Percentiles rank a stretch among this genome's conserved stretches.
Evolutionary conservation across 2,113 vertebrate species (phyloP).

Genomic region (Astatoreochromis straeleni): DNA sequence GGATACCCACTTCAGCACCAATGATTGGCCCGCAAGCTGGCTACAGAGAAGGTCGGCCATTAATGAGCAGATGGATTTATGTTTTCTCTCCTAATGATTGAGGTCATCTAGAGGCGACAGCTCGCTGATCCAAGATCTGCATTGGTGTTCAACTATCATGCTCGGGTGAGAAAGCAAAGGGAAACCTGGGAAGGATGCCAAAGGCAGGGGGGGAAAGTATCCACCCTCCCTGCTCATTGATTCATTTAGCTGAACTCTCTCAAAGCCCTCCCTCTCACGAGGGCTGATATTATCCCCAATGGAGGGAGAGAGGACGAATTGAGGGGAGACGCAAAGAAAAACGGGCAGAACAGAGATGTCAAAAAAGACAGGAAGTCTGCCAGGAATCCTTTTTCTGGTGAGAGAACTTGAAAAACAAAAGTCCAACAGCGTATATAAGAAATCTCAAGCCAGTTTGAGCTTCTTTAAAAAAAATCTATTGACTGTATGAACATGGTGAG

Average conservation of each 20-base stretch:
- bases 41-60: conserved; percentile 21
- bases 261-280: conserved; percentile 33
- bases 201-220: not conserved
- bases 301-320: conserved; percentile 30
- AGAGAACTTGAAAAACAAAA: not conserved
- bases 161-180: conserved; percentile 11
- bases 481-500: not conserved
- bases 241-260: conserved; percentile 36
- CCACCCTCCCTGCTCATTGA: conserved; percentile 28
- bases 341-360: conserved; percentile 24
- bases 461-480: not conserved
- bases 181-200: conserved; percentile 46
- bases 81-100: conserved; percentile 30
- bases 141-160: not conserved
- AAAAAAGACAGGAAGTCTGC: not conserved
- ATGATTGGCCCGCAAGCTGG: conserved; percentile 21
- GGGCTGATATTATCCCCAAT: conserved; percentile 34
- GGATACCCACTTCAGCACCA: conserved; percentile 12
- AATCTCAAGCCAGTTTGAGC: not conserved
- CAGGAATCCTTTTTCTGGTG: not conserved
- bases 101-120: conserved; percentile 32
- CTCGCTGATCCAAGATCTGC: conserved; percentile 17
- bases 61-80: conserved; percentile 41
- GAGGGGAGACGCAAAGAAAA: not conserved
- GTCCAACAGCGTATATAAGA: not conserved